Base-by-base conservation (phyloP, 2,888 invertebrate genomes). In the Perdita meconis region DNA sequence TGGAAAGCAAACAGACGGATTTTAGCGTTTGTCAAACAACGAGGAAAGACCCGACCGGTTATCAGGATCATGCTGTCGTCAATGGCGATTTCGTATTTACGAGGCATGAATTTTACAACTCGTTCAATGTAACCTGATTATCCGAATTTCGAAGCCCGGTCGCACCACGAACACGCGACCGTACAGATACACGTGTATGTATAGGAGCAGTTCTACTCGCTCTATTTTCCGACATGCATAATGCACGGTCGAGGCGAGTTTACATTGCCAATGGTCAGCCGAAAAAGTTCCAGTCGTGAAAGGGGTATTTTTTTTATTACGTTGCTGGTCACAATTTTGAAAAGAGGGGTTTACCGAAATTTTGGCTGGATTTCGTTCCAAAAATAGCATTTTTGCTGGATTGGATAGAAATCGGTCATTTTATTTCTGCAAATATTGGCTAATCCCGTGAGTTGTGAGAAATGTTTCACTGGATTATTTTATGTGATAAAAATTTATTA, bases 91-190 rank as follows among this genome's bases (percentile, higher is more conserved):
- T 78, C 79, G 78, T 81, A 86, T 84, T 85, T 80, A 83, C 81
- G 79, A 79, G 83, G 80, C 81, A 85, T 86, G 86, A 84, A 86
- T 85, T 86, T 86, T 85, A 81, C 81, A 85, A 85, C 84, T 86
- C 83, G 85, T 83, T 85, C 87, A 61, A 78, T 78, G 84, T 86
- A 86, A 86, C 85, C 75, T 78, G 81, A 86, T 86, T 84, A 85
- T 85, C 76, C 78, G 86, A 85, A 84, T 85, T 81, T 71, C 67
- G 67, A 50, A 59, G 68, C 30, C 61, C 47, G 66, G 64, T 67
- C 42, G 55, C 22, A 38, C 47, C 61, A 60, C 19, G 44, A 42
- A 53, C 61, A 63, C 66, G 61, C 42, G 53, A 8, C 55, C 51
- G 34, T 56, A 40, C 51, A 66, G 78, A 71, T 72, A 67, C 51